These are phyloP conservation scores for Pseudoatta argentina DNA, from an alignment of 1,140 invertebrate species.

Conservation along the genomic window DNA sequence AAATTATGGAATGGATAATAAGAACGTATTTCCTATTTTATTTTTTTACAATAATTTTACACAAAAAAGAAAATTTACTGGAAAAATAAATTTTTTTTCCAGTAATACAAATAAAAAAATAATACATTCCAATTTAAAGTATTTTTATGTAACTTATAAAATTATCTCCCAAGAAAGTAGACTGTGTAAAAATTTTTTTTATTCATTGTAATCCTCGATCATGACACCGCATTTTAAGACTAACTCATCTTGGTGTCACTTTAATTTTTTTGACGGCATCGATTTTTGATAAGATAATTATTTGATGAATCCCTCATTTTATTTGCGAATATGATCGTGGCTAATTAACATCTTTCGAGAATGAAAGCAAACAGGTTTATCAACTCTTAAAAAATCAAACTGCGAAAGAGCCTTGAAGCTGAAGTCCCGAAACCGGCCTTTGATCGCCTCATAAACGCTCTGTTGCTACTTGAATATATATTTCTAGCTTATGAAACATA, in stretches of 20 bases:
- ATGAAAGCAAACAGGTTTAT: slow-evolving; percentile 33
- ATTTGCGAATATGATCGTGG: slow-evolving; percentile 7
- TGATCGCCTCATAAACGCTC: background rate
- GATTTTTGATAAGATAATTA: slow-evolving; percentile 19
- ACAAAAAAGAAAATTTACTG: background rate
- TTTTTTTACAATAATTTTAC: background rate
- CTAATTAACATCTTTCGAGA: slow-evolving; percentile 42
- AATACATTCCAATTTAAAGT: background rate
- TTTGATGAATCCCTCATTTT: slow-evolving; percentile 19
- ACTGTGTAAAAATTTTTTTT: background rate
- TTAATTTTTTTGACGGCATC: background rate
- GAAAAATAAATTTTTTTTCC: background rate
- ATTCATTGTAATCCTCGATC: background rate
- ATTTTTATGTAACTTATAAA: background rate
- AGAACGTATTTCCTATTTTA: background rate
- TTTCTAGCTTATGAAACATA: background rate
- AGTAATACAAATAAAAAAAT: slow-evolving; percentile 4
- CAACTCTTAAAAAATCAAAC: slow-evolving; percentile 42
- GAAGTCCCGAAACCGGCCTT: slow-evolving; percentile 12
- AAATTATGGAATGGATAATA: background rate
- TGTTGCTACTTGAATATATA: slow-evolving; percentile 22
- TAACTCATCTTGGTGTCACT: background rate
- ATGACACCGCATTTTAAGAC: background rate
- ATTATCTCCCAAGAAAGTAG: background rate
- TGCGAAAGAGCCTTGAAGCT: background rate